Percentiles rank a stretch among this genome's conserved stretches.
Conservation (phyloP, 2,888 invertebrate genomes). For the Eristalinus aeneus region DNA sequence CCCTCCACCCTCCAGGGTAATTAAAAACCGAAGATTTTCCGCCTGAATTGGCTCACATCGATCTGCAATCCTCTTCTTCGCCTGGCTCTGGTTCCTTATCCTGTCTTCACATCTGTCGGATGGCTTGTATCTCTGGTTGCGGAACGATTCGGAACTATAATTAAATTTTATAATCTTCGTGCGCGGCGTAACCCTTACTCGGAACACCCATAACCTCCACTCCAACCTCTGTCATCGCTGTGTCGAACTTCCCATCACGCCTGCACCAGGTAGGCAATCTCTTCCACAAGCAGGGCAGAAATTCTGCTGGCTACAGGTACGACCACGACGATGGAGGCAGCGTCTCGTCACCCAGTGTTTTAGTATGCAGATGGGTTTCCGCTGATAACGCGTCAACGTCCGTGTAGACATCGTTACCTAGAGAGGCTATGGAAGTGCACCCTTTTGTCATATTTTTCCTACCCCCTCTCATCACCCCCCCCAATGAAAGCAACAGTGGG, state of each 20-base stretch:
- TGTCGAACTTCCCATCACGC: constrained; percentile 28
- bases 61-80: constrained; percentile 27
- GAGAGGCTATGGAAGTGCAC: constrained; percentile 61
- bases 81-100: background rate
- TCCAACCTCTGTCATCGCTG: constrained; percentile 51
- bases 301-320: background rate
- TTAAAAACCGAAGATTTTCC: constrained; percentile 39
- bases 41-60: background rate
- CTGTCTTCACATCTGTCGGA: constrained; percentile 37
- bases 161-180: constrained; percentile 71
- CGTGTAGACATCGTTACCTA: constrained; percentile 52
- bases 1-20: background rate
- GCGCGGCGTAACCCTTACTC: constrained; percentile 34
- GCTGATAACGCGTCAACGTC: constrained; percentile 67
- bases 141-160: constrained; percentile 48
- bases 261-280: constrained; percentile 55
- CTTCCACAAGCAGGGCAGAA: constrained; percentile 31
- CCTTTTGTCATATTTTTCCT: constrained; percentile 60
- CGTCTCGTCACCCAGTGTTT: constrained; percentile 37
- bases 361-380: constrained; percentile 66
- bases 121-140: constrained; percentile 20
- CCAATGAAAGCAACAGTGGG: constrained; percentile 60
- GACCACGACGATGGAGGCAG: background rate
- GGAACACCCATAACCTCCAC: constrained; percentile 46
- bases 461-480: background rate